Evolutionary conservation across 2,797 vertebrate species (phyloP).

Genomic region (Thripadectes ignobilis): DNA sequence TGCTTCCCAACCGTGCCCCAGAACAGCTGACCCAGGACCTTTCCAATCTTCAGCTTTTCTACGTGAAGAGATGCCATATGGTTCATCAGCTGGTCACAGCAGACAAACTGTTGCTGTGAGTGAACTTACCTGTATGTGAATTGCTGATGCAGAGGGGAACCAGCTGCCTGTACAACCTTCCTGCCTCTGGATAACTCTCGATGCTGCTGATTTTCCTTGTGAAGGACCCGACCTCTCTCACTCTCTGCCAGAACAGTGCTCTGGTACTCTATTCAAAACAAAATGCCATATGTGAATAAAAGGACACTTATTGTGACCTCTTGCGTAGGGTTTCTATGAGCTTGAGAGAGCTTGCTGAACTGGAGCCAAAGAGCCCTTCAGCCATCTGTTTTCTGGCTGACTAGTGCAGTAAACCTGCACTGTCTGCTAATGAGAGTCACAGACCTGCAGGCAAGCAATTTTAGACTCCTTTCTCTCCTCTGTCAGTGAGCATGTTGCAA

Average conservation of each 20-base stretch:
- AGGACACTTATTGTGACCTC: slow-evolving; percentile 30
- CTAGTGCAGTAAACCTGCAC: not conserved
- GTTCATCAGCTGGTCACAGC: not conserved
- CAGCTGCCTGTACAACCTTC: not conserved
- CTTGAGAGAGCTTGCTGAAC: slow-evolving; percentile 36
- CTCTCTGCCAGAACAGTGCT: not conserved
- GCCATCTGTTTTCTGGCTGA: slow-evolving; percentile 59
- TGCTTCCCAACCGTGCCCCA: not conserved
- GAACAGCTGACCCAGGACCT: slow-evolving; percentile 30
- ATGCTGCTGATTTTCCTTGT: not conserved
- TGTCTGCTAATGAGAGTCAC: slow-evolving; percentile 19
- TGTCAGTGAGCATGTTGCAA: not conserved
- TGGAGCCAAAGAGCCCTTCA: slow-evolving; percentile 47
- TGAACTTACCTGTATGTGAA: slow-evolving; percentile 29
- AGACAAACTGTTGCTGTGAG: slow-evolving; percentile 34
- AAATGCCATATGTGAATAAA: slow-evolving; percentile 51
- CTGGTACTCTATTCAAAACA: slow-evolving; percentile 52
- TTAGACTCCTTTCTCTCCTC: slow-evolving; percentile 14
- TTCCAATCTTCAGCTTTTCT: slow-evolving; percentile 22
- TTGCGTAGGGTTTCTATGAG: not conserved
- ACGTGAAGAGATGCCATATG: slow-evolving; percentile 49
- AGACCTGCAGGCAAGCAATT: slow-evolving; percentile 32
- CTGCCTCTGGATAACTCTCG: not conserved
- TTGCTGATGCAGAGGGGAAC: slow-evolving; percentile 6
- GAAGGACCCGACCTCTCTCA: slow-evolving; percentile 12